These are phyloP conservation scores for Epinephelus moara DNA, from an alignment of 2,113 vertebrate genomes.

Conservation along the genomic window DNA sequence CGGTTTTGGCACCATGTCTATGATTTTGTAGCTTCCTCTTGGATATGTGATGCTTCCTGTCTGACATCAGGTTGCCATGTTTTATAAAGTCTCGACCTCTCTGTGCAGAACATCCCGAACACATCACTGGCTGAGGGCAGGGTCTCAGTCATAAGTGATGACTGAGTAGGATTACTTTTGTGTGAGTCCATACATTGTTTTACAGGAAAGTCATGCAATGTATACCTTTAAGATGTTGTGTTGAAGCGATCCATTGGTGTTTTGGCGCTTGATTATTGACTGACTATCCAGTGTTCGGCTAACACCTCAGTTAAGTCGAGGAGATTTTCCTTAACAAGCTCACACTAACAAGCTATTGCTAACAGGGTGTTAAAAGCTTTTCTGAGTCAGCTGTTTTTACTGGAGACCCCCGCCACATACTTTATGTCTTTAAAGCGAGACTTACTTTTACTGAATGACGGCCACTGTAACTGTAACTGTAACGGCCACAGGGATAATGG, in stretches of 20 bases:
- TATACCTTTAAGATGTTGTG: background rate
- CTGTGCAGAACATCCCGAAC: no score
- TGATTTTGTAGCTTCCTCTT: no score
- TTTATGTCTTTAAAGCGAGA: background rate
- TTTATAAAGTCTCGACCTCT: no score
- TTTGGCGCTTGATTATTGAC: conserved; percentile 34
- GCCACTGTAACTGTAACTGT: background rate
- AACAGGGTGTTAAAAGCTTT: conserved; percentile 58
- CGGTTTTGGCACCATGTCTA: no score
- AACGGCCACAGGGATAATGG: no score
- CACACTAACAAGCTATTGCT: conserved; percentile 60
- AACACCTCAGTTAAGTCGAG: conserved; percentile 54
- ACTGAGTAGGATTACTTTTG: no score
- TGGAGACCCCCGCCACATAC: background rate
- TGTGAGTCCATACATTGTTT: no score
- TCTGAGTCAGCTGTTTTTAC: conserved; percentile 60
- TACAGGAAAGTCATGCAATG: no score
- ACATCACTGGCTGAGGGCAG: no score
- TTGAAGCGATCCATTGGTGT: conserved; percentile 3
- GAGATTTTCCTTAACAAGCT: conserved; percentile 74
- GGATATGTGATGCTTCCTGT: no score
- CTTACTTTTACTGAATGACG: background rate
- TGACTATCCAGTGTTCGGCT: conserved; percentile 36
- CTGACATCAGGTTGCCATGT: no score
- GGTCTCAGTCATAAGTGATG: no score